These are phyloP conservation scores for Lasius platythorax DNA, from an alignment of 2,888 invertebrate species.

Conservation along the genomic window DNA sequence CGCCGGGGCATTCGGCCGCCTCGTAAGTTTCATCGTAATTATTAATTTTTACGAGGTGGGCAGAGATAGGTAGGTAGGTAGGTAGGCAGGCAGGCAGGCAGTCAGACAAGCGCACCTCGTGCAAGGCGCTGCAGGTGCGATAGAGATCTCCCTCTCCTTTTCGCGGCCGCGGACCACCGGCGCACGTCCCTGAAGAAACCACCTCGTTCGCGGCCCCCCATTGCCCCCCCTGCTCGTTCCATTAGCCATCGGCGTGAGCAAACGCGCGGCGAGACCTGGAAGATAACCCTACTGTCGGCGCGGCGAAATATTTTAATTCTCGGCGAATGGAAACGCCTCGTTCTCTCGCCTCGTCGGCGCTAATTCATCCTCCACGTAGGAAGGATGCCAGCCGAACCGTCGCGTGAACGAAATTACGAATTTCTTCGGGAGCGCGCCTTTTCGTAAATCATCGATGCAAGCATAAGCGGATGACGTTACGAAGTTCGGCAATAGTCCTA, in stretches of 20 bases:
- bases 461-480: constrained; percentile 56
- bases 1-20: constrained; percentile 52
- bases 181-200: constrained; percentile 73
- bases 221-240: constrained; percentile 64
- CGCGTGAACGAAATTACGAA: constrained; percentile 63
- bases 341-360: constrained; percentile 70
- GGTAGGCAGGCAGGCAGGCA: constrained; percentile 21
- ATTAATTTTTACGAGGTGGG: constrained; percentile 81
- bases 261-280: constrained; percentile 58
- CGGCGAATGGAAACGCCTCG: constrained; percentile 72
- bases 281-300: constrained; percentile 77
- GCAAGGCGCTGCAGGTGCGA: constrained; percentile 77
- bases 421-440: constrained; percentile 40
- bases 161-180: constrained; percentile 77
- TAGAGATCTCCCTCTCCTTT: constrained; percentile 82
- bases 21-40: constrained; percentile 81
- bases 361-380: constrained; percentile 55
- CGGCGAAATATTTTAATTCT: constrained; percentile 80
- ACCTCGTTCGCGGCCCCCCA: constrained; percentile 64
- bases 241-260: constrained; percentile 74
- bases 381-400: neutral
- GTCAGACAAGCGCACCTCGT: constrained; percentile 51
- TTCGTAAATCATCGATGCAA: constrained; percentile 54
- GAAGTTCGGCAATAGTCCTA: constrained; percentile 38
- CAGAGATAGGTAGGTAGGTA: constrained; percentile 40